phyloP scores from a whole-genome alignment of 1,140 invertebrate species.

The Sweltsa coloradensis region DNA sequence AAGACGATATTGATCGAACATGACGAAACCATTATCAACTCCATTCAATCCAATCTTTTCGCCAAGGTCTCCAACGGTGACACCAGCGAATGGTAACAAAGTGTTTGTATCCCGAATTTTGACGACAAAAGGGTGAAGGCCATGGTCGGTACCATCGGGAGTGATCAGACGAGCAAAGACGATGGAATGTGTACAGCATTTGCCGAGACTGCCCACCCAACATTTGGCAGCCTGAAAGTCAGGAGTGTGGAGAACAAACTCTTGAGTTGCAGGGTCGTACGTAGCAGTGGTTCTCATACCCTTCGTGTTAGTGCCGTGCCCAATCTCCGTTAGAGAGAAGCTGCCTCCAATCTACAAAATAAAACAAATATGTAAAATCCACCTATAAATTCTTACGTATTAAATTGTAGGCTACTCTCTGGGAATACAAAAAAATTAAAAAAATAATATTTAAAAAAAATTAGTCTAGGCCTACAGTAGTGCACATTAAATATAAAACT shows the following conservation, averaged over 20 bases:
- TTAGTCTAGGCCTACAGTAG: too few relatives aligned
- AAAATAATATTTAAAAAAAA: too few relatives aligned
- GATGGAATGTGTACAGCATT: slow-evolving; percentile 33
- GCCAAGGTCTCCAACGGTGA: slow-evolving; percentile 47
- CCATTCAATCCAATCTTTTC: slow-evolving; percentile 46
- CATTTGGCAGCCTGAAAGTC: slow-evolving; percentile 79
- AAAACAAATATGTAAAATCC: slow-evolving; percentile 8
- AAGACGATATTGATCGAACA: slow-evolving; percentile 30
- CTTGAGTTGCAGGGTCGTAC: slow-evolving; percentile 55
- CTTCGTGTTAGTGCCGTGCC: slow-evolving; percentile 75
- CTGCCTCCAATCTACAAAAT: slow-evolving; percentile 45
- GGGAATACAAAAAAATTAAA: too few relatives aligned
- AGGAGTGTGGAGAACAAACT: slow-evolving; percentile 70
- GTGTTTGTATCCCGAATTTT: slow-evolving; percentile 41
- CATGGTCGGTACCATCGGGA: slow-evolving; percentile 38
- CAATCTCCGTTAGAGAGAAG: slow-evolving; percentile 73
- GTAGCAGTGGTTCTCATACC: slow-evolving; percentile 71
- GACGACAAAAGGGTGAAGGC: slow-evolving; percentile 44
- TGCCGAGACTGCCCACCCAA: slow-evolving; percentile 58
- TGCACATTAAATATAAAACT: too few relatives aligned
- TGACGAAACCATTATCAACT: slow-evolving; percentile 42
- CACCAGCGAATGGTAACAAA: slow-evolving; percentile 35
- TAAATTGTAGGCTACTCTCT: too few relatives aligned
- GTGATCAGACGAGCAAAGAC: slow-evolving; percentile 48
- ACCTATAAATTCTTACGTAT: slow-evolving; percentile 21